A percentile compares a stretch with the other conserved stretches of the same genome.
Evolutionary conservation across 2,797 vertebrate genomes (phyloP).

Genomic region (Phoebastria nigripes): DNA sequence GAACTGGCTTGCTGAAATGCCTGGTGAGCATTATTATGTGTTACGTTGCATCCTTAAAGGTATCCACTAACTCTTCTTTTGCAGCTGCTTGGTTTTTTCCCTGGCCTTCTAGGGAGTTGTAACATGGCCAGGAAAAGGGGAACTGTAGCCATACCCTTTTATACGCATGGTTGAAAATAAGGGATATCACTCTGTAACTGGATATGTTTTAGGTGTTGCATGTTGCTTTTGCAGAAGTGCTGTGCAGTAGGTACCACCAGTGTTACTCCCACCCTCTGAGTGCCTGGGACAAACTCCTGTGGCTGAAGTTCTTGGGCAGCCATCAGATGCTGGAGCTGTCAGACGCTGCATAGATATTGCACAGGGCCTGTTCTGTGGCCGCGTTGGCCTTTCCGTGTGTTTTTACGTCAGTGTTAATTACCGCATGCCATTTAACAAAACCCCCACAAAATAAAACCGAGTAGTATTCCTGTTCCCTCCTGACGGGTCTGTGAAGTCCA

Average conservation of each 20-base stretch:
- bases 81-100: neutral
- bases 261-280: neutral
- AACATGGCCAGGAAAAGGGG: neutral
- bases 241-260: fast-evolving
- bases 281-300: neutral
- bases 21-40: fast-evolving
- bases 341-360: fast-evolving
- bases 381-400: fast-evolving
- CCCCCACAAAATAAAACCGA: neutral
- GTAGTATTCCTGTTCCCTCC: neutral
- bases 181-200: neutral
- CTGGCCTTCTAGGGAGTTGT: neutral
- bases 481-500: neutral
- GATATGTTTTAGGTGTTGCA: neutral
- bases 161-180: fast-evolving
- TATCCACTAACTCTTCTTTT: fast-evolving
- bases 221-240: fast-evolving
- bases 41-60: neutral
- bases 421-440: neutral
- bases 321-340: fast-evolving
- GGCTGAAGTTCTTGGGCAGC: neutral
- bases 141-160: neutral
- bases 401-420: neutral
- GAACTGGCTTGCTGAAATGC: neutral
- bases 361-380: fast-evolving